Conservation (phyloP, 2,797 vertebrate species). For the Champsocephalus esox region DNA sequence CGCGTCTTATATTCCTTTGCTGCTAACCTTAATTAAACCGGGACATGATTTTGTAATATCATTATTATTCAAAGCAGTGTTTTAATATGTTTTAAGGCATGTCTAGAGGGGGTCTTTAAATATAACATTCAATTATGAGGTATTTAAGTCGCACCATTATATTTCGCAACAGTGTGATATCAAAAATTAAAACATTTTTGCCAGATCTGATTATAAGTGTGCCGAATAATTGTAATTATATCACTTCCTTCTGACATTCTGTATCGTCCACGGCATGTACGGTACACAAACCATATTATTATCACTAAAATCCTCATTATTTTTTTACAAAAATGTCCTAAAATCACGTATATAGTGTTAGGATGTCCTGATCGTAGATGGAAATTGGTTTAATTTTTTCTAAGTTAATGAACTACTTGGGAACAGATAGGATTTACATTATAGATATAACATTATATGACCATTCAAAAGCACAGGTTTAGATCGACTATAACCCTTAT, state of each 20-base stretch:
- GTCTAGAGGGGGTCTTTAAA: not conserved
- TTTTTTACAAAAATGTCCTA: no score
- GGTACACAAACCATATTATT: not conserved
- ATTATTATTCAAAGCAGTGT: not conserved
- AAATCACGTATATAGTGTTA: no score
- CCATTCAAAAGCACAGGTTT: not conserved
- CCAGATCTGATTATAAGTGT: constrained; percentile 1
- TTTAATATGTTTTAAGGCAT: not conserved
- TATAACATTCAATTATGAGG: not conserved
- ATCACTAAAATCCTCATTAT: not conserved
- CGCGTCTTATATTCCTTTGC: no score
- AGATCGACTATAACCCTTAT: not conserved
- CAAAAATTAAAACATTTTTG: not conserved
- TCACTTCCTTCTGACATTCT: not conserved
- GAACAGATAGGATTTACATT: not conserved
- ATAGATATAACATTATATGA: not conserved
- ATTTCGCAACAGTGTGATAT: not conserved
- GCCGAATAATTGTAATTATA: not conserved
- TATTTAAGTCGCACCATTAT: not conserved
- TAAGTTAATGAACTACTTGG: constrained; percentile 7
- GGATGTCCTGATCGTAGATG: no score
- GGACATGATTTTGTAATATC: no score
- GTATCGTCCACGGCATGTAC: not conserved
- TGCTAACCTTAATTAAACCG: no score
- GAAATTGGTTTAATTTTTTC: not conserved